Conservation (phyloP, 2,888 invertebrate genomes). For the Caradrina kadenii region DNA sequence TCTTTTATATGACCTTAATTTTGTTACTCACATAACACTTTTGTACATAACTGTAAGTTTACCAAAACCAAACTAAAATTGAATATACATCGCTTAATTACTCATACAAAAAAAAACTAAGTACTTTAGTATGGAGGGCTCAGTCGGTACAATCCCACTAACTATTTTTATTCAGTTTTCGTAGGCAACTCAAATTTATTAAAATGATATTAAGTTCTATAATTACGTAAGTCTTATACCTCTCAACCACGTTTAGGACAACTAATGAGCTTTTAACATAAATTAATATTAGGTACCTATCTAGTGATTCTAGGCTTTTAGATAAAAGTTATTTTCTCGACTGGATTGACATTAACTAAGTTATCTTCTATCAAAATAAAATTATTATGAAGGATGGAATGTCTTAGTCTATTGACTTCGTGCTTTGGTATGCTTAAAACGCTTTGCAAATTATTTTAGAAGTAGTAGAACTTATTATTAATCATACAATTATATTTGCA, state of each 20-base stretch:
- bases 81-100: too few relatives aligned
- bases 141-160: too few relatives aligned
- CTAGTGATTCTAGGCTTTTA: slow-evolving; percentile 8
- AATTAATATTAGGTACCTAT: slow-evolving; percentile 15
- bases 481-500: too few relatives aligned
- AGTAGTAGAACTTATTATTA: too few relatives aligned
- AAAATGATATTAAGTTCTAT: slow-evolving; percentile 17
- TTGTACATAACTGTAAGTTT: too few relatives aligned
- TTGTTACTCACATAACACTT: too few relatives aligned
- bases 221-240: neutral
- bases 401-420: neutral
- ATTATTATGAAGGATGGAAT: neutral
- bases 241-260: neutral
- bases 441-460: too few relatives aligned
- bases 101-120: too few relatives aligned
- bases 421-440: neutral
- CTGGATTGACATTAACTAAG: neutral
- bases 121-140: too few relatives aligned
- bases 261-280: slow-evolving; percentile 22
- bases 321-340: slow-evolving; percentile 17
- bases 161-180: slow-evolving; percentile 1
- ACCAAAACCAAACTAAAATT: too few relatives aligned
- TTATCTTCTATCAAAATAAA: slow-evolving; percentile 1
- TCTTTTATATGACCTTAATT: too few relatives aligned
- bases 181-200: neutral